phyloP scores from a whole-genome alignment of 2,113 vertebrate species.

The Chaetura pelagica region DNA sequence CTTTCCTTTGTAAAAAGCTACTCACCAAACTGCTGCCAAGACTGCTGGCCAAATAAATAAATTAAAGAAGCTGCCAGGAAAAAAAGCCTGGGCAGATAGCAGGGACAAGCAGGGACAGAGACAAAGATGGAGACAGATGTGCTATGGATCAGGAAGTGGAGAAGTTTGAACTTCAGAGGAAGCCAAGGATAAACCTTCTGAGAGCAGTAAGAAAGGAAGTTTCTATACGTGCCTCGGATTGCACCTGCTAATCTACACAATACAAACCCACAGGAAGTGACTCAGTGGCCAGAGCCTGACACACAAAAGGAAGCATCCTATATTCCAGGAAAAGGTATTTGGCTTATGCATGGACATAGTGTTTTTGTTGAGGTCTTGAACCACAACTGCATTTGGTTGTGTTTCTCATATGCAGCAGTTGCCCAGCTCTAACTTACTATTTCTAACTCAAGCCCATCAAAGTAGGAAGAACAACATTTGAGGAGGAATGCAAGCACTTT shows the following conservation, averaged over 20 bases:
- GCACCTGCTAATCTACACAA: constrained; percentile 75
- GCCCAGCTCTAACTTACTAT: background rate
- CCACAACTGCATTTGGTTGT: background rate
- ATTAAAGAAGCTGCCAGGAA: background rate
- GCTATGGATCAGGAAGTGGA: background rate
- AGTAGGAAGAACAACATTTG: background rate
- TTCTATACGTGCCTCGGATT: constrained; percentile 56
- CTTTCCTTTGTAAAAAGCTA: background rate
- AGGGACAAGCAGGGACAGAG: background rate
- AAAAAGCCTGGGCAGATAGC: background rate
- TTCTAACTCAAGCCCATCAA: constrained; percentile 8
- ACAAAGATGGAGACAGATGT: background rate
- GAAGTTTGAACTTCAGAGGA: background rate
- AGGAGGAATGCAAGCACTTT: background rate
- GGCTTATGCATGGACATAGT: constrained; percentile 4
- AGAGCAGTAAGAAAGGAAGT: constrained; percentile 49
- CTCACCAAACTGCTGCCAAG: background rate
- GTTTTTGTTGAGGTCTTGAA: constrained; percentile 37
- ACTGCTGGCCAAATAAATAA: background rate
- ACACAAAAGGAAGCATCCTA: constrained; percentile 70
- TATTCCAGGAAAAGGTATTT: constrained; percentile 59
- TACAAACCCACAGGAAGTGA: constrained; percentile 72
- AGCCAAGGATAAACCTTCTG: background rate
- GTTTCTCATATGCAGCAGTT: background rate
- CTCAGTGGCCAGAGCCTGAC: constrained; percentile 65